Percentiles rank a stretch among this genome's conserved stretches.
These are phyloP conservation scores for Anthoscopus minutus DNA, from an alignment of 2,113 vertebrate genomes.

Conservation along the genomic window DNA sequence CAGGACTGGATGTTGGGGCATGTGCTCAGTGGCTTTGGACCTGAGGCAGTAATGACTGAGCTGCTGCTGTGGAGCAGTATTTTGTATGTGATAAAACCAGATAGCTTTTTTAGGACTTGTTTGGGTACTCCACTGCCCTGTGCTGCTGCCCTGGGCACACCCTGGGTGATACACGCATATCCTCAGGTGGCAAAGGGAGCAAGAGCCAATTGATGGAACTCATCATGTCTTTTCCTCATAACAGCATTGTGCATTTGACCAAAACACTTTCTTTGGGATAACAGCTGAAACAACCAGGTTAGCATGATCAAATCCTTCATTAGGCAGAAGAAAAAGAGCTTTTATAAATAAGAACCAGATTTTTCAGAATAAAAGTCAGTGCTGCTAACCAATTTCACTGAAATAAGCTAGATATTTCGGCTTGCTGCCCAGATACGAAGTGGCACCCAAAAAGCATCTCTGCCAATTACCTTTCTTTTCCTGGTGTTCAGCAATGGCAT, in stretches of 20 bases:
- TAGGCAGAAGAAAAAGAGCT: not conserved
- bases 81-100: fast-evolving
- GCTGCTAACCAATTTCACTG: not conserved
- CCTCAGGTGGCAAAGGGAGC: fast-evolving
- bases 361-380: not conserved
- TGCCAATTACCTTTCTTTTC: not conserved
- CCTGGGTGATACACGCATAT: fast-evolving
- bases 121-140: not conserved
- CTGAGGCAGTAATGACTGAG: fast-evolving
- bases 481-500: fast-evolving
- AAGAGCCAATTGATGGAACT: not conserved
- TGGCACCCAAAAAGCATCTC: not conserved
- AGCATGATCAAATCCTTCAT: not conserved
- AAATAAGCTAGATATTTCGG: not conserved
- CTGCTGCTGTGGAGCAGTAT: not conserved
- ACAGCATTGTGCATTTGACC: not conserved
- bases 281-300: not conserved
- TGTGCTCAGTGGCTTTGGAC: fast-evolving
- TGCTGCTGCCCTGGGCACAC: too few species aligned
- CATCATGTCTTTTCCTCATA: not conserved
- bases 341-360: fast-evolving
- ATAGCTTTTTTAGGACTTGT: not conserved
- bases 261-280: not conserved
- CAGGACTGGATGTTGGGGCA: fast-evolving
- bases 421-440: not conserved